A percentile compares a stretch with the other conserved stretches of the same genome.
Conservation (phyloP, 2,888 invertebrate species). For the Galeruca laticollis region DNA sequence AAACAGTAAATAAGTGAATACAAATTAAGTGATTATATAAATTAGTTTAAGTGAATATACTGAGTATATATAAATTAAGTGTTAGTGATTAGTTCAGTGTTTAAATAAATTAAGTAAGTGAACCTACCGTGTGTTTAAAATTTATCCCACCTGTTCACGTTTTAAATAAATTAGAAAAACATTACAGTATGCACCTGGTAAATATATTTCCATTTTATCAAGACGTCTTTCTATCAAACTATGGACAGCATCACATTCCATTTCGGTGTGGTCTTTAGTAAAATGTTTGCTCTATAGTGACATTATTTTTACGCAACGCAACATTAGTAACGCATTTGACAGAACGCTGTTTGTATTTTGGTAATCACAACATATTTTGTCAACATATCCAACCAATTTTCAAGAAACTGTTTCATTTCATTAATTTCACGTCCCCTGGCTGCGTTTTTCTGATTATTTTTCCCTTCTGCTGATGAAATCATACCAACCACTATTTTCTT, state of each 20-base stretch:
- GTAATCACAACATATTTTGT: neutral
- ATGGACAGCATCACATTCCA: neutral
- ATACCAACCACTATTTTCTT: neutral
- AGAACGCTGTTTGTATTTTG: neutral
- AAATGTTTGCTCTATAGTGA: conserved; percentile 2
- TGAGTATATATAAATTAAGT: no score
- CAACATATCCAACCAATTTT: conserved; percentile 1
- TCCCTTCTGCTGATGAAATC: neutral
- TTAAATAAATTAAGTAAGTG: no score
- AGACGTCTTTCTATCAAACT: neutral
- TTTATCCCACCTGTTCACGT: no score
- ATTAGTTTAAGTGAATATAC: no score
- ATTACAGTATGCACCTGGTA: neutral
- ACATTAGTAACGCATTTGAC: conserved; percentile 2
- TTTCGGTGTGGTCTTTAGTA: conserved; percentile 2
- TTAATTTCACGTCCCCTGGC: neutral
- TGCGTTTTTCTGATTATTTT: neutral
- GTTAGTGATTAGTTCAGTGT: no score
- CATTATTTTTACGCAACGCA: neutral
- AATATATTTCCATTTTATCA: neutral
- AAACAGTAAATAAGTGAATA: no score
- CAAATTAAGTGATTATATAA: no score
- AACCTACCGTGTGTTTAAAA: no score
- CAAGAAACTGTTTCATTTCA: conserved; percentile 1
- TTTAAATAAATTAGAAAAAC: no score